Evolutionary conservation across 2,888 invertebrate genomes (phyloP), one percentile per base, ranked within the genome.

Genomic region (Rhamnusium bicolor): DNA sequence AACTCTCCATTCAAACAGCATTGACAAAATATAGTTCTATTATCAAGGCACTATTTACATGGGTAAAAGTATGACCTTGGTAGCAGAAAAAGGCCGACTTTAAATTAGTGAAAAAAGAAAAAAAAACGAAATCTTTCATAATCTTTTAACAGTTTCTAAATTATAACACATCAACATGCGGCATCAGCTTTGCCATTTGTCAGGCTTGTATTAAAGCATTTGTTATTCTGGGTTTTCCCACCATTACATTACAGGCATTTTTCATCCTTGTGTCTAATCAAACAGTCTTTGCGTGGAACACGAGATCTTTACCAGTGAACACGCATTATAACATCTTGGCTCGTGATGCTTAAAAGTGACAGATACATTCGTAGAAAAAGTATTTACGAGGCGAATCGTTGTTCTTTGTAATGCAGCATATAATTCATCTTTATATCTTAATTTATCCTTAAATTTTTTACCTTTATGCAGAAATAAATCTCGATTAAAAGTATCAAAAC

Each of bases 291-390:
- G 21, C n/a, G 21, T 40, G 21, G n/a, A 54, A 54, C 53, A 54
- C 53, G 53, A 19, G 21, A 54, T 24, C 21, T 54, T n/a, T n/a
- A 24, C 53, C 24, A 5, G 12, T 10, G n/a, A 21, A 54, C 53
- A 54, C 21, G 40, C 40, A 10, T 40, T 40, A 54, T 54, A n/a
- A 54, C 53, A 19, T 54, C 53, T 54, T 54, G 53, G 21, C 53
- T 54, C 53, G 53, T 54, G 19, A 19, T 21, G 53, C n/a, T 24
- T n/a, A 54, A 53, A 54, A 54, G 53, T 19, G 53, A 54, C 53
- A 54, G 53, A 54, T 12, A 12, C 53, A 54, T 54, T 54, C 24
- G 53, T 54, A 54, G 24, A 19, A 1, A 10, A 21, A 21, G 53
- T 54, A 54, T 54, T 21, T 21, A 21, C 53, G 53, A 5, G n/a